Conservation (phyloP, 2,888 invertebrate species). For the Drosophila tanythrix region DNA sequence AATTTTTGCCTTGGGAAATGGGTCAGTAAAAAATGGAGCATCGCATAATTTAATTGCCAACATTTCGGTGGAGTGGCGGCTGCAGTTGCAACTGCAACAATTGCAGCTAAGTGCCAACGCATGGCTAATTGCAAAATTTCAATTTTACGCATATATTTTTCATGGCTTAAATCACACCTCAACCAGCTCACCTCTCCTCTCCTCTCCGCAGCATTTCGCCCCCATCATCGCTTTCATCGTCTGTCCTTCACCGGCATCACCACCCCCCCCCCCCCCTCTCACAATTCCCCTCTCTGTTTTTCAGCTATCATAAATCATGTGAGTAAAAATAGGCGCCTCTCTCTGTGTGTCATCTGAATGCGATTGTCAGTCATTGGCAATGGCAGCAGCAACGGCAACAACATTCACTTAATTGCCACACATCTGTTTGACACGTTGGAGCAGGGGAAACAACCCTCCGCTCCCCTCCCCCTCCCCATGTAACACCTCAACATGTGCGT, state of each 20-base stretch:
- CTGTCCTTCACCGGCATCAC: not conserved
- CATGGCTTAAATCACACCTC: constrained; percentile 6
- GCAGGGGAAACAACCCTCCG: not conserved
- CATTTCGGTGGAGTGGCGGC: constrained; percentile 9
- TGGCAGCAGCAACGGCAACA: constrained; percentile 13
- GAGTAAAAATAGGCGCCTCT: constrained; percentile 63
- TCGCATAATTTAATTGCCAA: constrained; percentile 62
- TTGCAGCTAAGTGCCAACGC: constrained; percentile 9
- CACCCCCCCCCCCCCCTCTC: too few relatives aligned
- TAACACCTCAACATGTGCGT: constrained; percentile 9
- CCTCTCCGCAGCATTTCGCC: not conserved
- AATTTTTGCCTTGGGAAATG: constrained; percentile 47
- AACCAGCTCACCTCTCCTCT: not conserved
- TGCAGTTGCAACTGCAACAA: constrained; percentile 21
- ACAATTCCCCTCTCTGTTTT: not conserved
- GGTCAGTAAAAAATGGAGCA: constrained; percentile 44
- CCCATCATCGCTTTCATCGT: not conserved
- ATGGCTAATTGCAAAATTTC: constrained; percentile 30
- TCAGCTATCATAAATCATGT: constrained; percentile 53
- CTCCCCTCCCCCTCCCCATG: not conserved
- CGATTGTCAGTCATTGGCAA: constrained; percentile 62
- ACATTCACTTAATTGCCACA: constrained; percentile 44
- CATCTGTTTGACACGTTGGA: constrained; percentile 35
- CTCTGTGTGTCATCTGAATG: constrained; percentile 54
- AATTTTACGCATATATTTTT: constrained; percentile 18